These are phyloP conservation scores for Phrixothrix hirtus DNA, from an alignment of 2,888 invertebrate genomes.

Conservation along the genomic window DNA sequence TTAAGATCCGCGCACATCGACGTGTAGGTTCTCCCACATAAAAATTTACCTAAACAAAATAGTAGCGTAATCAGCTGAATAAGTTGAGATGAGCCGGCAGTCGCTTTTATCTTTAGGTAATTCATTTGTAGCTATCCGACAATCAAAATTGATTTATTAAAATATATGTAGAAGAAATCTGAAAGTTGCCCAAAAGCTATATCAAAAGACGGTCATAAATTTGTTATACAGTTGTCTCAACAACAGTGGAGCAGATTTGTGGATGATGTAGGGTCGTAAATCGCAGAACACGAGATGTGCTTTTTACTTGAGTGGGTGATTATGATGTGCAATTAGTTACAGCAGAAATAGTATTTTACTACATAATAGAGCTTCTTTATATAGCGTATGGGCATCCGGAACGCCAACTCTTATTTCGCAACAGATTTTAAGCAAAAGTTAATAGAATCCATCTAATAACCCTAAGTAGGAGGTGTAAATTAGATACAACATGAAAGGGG, in stretches of 20 bases:
- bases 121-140: no score
- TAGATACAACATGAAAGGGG: slow-evolving; percentile 13
- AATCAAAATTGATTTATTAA: no score
- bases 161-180: neutral
- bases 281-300: slow-evolving; percentile 25
- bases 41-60: no score
- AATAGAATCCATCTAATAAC: neutral
- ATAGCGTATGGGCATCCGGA: no score
- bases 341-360: neutral
- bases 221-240: slow-evolving; percentile 21
- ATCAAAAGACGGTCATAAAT: slow-evolving; percentile 21
- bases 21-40: slow-evolving; percentile 9
- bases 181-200: slow-evolving; percentile 12
- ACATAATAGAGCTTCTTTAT: no score
- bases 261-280: slow-evolving; percentile 26
- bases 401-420: no score
- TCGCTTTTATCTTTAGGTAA: no score
- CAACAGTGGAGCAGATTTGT: slow-evolving; percentile 20
- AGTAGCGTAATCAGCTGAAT: no score
- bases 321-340: slow-evolving; percentile 26
- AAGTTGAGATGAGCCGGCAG: no score
- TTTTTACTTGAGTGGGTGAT: slow-evolving; percentile 25
- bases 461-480: slow-evolving; percentile 12
- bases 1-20: slow-evolving; percentile 18
- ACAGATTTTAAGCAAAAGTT: neutral